Base-by-base conservation (phyloP, 1,140 invertebrate species). In the Drosophila tristis region DNA sequence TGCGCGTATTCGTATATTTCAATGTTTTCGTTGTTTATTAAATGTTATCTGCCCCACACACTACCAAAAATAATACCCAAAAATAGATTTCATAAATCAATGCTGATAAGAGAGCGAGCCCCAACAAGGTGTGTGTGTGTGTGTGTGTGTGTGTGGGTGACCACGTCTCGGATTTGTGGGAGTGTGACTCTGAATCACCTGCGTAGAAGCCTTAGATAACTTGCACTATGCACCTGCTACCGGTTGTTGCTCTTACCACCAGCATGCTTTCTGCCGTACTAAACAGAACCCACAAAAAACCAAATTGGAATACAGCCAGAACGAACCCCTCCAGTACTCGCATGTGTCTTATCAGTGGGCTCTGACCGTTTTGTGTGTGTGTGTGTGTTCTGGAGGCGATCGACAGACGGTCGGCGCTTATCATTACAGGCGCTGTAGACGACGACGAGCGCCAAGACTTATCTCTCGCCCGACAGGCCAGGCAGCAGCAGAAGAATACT, bases 181-280 rank as follows among this genome's bases (percentile, higher is more conserved):
- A 43, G 55, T 59, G 61, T 44, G n/a, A 13, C n/a, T 9, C 29
- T 78, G 74, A 82, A 59, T 74, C 78, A 73, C 68, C n/a, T 50
- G 39, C 51, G 39, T 3, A 29, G 26, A 35, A 13, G 23, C 45
- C 48, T 15, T 39, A 35, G 35, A 63, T 56, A 7, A 31, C 20
- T 20, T 39, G 3, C 4, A 23, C 51, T 29, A 8, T 48, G 42
- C 16, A 42, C 4, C 31, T 13, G 11, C 43, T 31, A n/a, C 45
- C 53, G 54, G 35, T 43, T 20, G 20, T 20, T 55, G 49, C 49
- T 87, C 81, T 87, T 86, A 87, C 81, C 81, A 87, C 59, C 56
- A 75, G 43, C 81, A 86, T 87, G 70, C 62, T 81, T 64, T 47
- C 51, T 45, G 53, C 35, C 50, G 50, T 68, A 86, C 81, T 86